These are phyloP conservation scores for Enteromius radiatus DNA, from an alignment of 2,797 vertebrate species.

Conservation along the genomic window DNA sequence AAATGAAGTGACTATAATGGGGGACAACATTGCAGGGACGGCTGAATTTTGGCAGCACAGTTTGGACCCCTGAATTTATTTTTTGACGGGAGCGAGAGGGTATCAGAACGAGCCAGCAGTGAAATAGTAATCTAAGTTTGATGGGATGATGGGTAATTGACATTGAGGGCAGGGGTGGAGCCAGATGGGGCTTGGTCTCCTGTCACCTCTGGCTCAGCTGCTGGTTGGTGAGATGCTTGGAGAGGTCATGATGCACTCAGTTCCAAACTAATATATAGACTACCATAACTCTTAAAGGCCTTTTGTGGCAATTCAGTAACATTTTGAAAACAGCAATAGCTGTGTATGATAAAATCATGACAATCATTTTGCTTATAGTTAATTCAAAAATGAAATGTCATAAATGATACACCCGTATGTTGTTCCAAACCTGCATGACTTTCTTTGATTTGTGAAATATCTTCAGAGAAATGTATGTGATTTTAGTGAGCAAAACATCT, in stretches of 20 bases:
- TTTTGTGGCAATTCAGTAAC: background rate
- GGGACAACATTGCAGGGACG: constrained; percentile 33
- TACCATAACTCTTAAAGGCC: background rate
- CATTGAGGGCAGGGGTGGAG: background rate
- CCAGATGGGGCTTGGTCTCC: constrained; percentile 17
- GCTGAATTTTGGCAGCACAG: constrained; percentile 48
- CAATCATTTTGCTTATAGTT: background rate
- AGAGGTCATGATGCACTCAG: background rate
- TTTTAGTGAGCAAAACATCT: background rate
- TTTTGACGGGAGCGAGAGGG: background rate
- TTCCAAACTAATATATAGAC: background rate
- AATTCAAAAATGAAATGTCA: background rate
- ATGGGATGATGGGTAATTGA: constrained; percentile 38
- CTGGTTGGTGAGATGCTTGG: constrained; percentile 3
- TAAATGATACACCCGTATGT: background rate
- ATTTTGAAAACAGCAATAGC: background rate
- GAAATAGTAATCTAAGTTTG: constrained; percentile 7
- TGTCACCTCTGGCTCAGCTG: constrained; percentile 16
- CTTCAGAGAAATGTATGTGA: background rate
- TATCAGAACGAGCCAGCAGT: constrained; percentile 18
- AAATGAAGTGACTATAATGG: constrained; percentile 44
- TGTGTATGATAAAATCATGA: background rate
- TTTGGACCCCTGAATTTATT: constrained; percentile 33
- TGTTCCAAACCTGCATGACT: background rate
- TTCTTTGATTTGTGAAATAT: background rate